Evolutionary conservation across 2,113 vertebrate genomes (phyloP).

Genomic region (Physeter macrocephalus): DNA sequence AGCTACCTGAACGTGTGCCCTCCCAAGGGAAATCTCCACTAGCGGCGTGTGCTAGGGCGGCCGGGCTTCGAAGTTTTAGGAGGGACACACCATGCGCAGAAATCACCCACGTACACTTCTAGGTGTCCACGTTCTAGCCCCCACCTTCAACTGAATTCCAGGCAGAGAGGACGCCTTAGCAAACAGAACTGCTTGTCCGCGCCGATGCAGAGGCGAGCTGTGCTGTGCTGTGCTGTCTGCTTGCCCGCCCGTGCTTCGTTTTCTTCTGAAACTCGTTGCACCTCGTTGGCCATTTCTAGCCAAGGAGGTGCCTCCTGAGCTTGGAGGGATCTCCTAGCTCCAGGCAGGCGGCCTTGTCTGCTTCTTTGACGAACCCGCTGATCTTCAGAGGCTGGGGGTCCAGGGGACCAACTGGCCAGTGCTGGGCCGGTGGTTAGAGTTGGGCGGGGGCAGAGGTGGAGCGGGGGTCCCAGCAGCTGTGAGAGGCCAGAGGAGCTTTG

Average conservation of each 20-base stretch:
- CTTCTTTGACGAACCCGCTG: not conserved
- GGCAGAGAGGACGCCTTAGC: not conserved
- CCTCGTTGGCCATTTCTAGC: not conserved
- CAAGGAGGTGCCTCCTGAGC: not conserved
- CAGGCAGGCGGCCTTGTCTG: not conserved
- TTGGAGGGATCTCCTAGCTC: not conserved
- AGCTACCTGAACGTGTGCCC: not conserved
- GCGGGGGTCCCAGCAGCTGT: accelerated
- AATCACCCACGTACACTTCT: not conserved
- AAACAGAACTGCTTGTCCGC: not conserved
- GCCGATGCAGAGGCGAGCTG: not conserved
- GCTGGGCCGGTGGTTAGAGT: not conserved
- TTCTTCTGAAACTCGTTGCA: not conserved
- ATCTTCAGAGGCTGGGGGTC: too few species aligned
- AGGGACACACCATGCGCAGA: accelerated
- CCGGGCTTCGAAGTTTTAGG: not conserved
- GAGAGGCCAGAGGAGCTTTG: not conserved
- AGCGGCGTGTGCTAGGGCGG: not conserved
- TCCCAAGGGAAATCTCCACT: not conserved
- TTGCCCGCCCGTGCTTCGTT: not conserved
- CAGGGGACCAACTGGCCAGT: accelerated
- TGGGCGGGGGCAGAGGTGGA: not conserved
- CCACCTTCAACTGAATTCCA: not conserved
- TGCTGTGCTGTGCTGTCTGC: not conserved
- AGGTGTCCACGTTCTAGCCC: not conserved